These are phyloP conservation scores for Bathybates hornii DNA, from an alignment of 2,113 vertebrate genomes.

Conservation along the genomic window DNA sequence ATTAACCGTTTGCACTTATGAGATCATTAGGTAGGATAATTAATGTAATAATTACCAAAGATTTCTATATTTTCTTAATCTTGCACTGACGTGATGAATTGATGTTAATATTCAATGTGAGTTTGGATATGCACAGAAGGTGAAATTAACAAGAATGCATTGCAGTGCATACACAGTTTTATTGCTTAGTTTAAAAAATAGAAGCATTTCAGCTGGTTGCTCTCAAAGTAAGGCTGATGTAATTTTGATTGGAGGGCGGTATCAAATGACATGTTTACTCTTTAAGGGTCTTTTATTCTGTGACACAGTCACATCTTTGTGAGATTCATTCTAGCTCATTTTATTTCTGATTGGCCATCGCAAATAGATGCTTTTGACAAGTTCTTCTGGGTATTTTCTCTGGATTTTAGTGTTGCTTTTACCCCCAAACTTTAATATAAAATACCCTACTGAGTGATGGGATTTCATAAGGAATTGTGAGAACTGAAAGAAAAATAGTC, in stretches of 20 bases:
- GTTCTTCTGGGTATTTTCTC: not conserved
- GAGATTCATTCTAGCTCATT: not conserved
- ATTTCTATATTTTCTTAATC: not conserved
- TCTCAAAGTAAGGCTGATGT: not conserved
- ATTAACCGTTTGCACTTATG: not conserved
- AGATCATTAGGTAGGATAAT: constrained; percentile 33
- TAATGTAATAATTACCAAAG: constrained; percentile 16
- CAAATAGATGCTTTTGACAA: not conserved
- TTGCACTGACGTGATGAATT: constrained; percentile 20
- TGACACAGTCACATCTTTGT: not conserved
- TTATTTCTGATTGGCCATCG: not conserved
- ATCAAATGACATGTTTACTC: not conserved
- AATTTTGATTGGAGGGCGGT: not conserved
- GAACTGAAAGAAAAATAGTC: not conserved
- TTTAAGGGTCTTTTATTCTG: not conserved
- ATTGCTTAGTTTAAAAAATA: not conserved
- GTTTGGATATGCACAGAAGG: not conserved
- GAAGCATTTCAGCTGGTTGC: not conserved
- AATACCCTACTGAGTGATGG: not conserved
- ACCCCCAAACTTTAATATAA: not conserved
- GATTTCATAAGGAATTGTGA: not conserved
- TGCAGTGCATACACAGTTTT: not conserved
- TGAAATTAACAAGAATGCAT: not conserved
- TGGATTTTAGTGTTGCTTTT: not conserved
- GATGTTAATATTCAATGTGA: not conserved